These are phyloP conservation scores for Microctonus brassicae DNA, from an alignment of 2,888 invertebrate genomes.

Conservation along the genomic window DNA sequence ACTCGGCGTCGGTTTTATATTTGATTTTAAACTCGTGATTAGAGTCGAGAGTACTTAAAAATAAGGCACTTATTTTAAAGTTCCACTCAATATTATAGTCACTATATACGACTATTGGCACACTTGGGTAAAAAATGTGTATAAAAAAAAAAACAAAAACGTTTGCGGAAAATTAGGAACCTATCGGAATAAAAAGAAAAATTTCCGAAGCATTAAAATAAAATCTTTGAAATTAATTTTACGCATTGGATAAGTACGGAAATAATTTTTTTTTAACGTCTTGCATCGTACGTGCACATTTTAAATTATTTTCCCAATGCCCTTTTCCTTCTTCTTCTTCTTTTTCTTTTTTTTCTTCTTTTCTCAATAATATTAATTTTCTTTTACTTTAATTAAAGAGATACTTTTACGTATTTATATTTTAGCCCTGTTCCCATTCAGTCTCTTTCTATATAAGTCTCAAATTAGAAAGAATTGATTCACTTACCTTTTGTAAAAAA, in stretches of 20 bases:
- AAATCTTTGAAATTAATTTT: background rate
- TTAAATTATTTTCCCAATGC: background rate
- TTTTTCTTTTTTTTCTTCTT: constrained; percentile 1
- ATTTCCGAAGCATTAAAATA: background rate
- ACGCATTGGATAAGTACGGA: constrained; percentile 25
- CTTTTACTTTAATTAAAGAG: background rate
- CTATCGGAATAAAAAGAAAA: background rate
- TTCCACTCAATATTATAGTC: background rate
- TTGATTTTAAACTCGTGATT: background rate
- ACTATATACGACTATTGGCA: constrained; percentile 11
- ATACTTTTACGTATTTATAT: background rate
- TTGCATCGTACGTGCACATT: background rate
- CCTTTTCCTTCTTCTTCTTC: background rate
- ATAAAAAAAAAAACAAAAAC: background rate
- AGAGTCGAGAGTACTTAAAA: background rate
- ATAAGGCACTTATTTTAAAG: background rate
- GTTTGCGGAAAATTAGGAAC: background rate
- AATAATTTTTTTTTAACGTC: constrained; percentile 19
- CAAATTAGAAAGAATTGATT: background rate
- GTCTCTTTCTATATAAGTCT: constrained; percentile 23
- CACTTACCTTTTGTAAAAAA: background rate
- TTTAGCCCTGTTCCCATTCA: constrained; percentile 29
- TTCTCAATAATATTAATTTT: constrained; percentile 19
- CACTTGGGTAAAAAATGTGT: background rate
- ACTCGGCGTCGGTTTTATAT: background rate